Base-by-base conservation (phyloP, 2,113 vertebrate species). In the Lycaon pictus region DNA sequence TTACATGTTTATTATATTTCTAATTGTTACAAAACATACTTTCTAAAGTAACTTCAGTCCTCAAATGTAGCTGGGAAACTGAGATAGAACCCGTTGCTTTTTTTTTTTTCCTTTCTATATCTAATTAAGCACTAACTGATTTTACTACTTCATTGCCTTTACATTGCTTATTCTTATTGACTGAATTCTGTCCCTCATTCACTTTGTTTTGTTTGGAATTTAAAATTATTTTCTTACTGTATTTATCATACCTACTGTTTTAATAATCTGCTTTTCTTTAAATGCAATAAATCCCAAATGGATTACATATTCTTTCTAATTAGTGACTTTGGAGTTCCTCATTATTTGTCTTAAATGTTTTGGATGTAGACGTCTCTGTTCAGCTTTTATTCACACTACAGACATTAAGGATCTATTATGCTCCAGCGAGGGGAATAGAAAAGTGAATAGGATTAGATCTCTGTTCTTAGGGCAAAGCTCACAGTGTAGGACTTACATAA, bases 21-120 rank as follows among this genome's bases (percentile, higher is more conserved):
- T 97, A 97, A 96, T 93, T 98, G 97, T 98, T 98, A 96, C n/a
- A 98, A 98, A 98, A 97, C 17, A 20, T 62, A 98, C 2, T 4
- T 98, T 96, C 11, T 98, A 98, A 96, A 90, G 93, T 96, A 98
- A 92, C 92, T 92, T 93, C 90, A 96, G 17, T 97, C 74, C 90
- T 98, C 96, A 86, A 86, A 43, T 91, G 10, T 77, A 65, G 25
- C 90, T 96, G 27, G 71, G 27, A 82, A 95, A 93, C 69, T 17
- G 13, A 96, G n/a, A 83, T 58, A 88, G 92, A 86, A 88, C 82
- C 56, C 93, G 69, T 81, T 60, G 88, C 43, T 67, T 85, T 88
- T 89, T 63, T 69, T 69, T 0, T 56, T 15, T 51, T 51, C 17
- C 3, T 81, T 65, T 51, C 25, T 71, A 1, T 82, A 53, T 72